Evolutionary conservation across 2,113 vertebrate species (phyloP), one percentile per base, ranked within the genome.

Genomic region (Eurypyga helias): DNA sequence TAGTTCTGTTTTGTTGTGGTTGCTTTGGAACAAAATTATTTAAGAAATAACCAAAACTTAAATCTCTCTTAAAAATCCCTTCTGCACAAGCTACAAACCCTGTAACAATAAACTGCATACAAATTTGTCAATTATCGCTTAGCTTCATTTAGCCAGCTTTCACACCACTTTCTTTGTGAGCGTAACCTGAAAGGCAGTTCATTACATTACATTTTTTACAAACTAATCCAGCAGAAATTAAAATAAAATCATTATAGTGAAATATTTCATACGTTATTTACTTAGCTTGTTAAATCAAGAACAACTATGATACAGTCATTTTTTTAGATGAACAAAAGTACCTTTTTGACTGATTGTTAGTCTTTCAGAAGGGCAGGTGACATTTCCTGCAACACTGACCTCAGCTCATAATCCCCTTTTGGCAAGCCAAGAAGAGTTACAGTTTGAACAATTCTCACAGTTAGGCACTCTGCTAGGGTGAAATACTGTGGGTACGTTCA

Each of bases 331-430:
- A 90, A 87, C 38, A 93, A 95, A 95, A 80, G 41, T 8, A 8
- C 16, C 45, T 86, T 91, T 97, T 90, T 86, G n/a, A 85, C 93
- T 96, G 95, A 94, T 94, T 95, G 36, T 80, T 94, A 83, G 76
- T 89, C 38, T 92, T 97, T 97, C 51, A 89, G 96, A 82, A 96
- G 70, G 64, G 69, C 33, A 96, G 91, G 95, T 97, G 84, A 95
- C 76, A 95, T 97, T 97, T 97, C 91, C 95, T 96, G 81, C 83
- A 96, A 94, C 41, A 80, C 13, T 96, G 82, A 84, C 76, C 97
- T 96, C 89, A 90, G 52, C 57, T 93, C 4, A 1, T 94, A 96
- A 95, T 97, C 66, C 72, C 49, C 33, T 95, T 93, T 89, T 96
- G 86, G 90, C 83, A 97, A 97, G 49, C 64, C 90, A 83, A 81